phyloP scores from a whole-genome alignment of 1,140 invertebrate species.

The Lasaia peninsularis region DNA sequence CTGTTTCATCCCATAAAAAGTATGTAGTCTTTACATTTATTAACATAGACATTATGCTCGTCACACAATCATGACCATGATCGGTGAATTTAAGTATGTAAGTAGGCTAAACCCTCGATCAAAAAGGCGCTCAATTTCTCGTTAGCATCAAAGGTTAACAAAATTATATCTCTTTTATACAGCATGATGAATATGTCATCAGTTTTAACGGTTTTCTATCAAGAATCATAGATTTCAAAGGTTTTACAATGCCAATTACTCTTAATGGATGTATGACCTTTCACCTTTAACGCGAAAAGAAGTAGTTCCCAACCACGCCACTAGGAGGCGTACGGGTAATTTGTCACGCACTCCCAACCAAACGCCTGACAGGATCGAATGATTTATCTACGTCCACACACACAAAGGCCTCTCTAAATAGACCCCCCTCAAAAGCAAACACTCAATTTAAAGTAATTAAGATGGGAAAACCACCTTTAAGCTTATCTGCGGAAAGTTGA shows the following conservation, averaged over 20 bases:
- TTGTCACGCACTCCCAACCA: constrained; percentile 61
- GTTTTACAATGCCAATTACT: neutral
- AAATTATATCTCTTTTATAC: too few species aligned
- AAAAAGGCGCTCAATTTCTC: too few species aligned
- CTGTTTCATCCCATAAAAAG: too few species aligned
- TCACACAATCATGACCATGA: too few species aligned
- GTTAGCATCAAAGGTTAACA: too few species aligned
- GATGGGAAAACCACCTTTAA: constrained; percentile 51
- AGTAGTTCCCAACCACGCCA: constrained; percentile 29
- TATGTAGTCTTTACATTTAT: too few species aligned
- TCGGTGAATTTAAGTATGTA: too few species aligned
- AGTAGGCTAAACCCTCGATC: too few species aligned
- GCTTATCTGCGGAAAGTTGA: constrained; percentile 38
- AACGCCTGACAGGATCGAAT: constrained; percentile 57
- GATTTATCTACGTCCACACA: constrained; percentile 62
- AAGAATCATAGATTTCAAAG: neutral
- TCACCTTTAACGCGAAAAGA: constrained; percentile 25
- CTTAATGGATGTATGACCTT: constrained; percentile 18
- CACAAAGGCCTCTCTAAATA: constrained; percentile 67
- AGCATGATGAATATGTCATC: neutral
- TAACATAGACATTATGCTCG: too few species aligned
- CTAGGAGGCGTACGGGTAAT: constrained; percentile 57
- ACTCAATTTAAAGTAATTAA: constrained; percentile 60
- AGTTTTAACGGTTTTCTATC: neutral
- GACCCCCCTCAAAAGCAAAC: constrained; percentile 61